phyloP scores from a whole-genome alignment of 2,888 invertebrate genomes.

The Nemurella pictetii region DNA sequence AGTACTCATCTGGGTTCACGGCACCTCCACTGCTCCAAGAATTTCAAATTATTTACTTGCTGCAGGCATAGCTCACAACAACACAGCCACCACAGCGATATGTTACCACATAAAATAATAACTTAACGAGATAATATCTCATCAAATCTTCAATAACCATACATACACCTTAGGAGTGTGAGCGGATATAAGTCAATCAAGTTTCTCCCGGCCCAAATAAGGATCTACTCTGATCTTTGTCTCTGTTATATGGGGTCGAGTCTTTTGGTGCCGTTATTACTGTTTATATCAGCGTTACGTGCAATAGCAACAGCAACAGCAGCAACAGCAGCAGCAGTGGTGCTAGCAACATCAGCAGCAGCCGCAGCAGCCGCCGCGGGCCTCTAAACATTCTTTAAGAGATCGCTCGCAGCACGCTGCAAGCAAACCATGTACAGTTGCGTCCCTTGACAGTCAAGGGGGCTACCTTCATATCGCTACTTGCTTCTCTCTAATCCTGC shows the following conservation, averaged over 20 bases:
- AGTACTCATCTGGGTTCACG: too few species aligned
- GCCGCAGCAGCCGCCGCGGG: not conserved
- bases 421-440: not conserved
- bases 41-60: not conserved
- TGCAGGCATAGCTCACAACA: too few species aligned
- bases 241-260: not conserved
- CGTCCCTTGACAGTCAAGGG: slow-evolving; percentile 11
- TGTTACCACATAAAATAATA: not conserved
- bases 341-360: not conserved
- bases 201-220: not conserved
- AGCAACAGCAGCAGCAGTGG: too few species aligned
- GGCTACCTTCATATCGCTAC: slow-evolving; percentile 21
- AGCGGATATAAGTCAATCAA: not conserved
- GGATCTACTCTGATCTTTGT: not conserved
- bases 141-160: not conserved
- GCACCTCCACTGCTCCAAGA: not conserved
- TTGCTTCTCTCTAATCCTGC: slow-evolving; percentile 15
- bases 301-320: not conserved
- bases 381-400: slow-evolving; percentile 14
- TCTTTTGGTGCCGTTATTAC: not conserved
- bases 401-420: not conserved
- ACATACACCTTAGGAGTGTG: not conserved
- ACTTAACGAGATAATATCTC: too few species aligned
- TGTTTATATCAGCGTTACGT: not conserved
- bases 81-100: not conserved